Conservation (phyloP, 64 coral and sea anemone genomes). For the Hydrozoanthus tunicans region DNA sequence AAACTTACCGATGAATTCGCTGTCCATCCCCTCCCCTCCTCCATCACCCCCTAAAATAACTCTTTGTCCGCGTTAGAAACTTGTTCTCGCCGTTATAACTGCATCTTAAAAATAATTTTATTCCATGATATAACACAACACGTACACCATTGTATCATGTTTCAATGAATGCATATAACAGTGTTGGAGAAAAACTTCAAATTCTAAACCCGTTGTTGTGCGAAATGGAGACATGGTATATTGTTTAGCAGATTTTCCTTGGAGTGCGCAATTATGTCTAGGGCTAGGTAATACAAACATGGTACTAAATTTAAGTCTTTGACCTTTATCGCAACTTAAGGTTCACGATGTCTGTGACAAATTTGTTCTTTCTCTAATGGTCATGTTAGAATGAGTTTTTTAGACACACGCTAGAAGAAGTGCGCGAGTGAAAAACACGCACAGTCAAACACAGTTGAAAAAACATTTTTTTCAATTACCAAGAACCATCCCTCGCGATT, state of each 20-base stretch:
- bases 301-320: background rate
- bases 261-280: background rate
- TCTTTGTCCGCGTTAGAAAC: too few species aligned
- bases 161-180: background rate
- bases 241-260: background rate
- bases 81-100: background rate
- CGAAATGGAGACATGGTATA: background rate
- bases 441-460: background rate
- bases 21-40: too few species aligned
- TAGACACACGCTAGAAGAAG: background rate
- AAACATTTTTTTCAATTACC: background rate
- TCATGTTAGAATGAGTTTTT: background rate
- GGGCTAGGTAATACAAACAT: background rate
- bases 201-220: background rate
- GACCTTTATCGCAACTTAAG: background rate
- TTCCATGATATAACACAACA: background rate
- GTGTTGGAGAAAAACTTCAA: background rate
- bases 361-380: background rate
- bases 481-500: background rate
- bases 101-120: background rate
- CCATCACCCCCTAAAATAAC: too few species aligned
- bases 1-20: too few species aligned
- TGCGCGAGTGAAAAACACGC: background rate
- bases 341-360: background rate
- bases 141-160: background rate